Base-by-base conservation (phyloP, 2,888 invertebrate genomes). In the Euproctis similis region DNA sequence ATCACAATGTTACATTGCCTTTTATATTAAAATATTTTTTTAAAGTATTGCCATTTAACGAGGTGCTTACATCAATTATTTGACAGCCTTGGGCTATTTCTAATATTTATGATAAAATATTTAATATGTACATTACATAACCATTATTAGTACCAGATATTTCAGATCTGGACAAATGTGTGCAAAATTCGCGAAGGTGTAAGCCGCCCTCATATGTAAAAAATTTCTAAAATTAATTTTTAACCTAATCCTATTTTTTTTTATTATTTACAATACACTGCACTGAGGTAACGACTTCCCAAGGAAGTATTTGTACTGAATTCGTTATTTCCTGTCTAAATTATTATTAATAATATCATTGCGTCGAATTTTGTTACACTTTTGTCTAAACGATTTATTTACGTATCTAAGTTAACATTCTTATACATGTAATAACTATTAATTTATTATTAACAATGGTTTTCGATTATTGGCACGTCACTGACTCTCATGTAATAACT, bases 361-460 rank as follows among this genome's bases (percentile, higher is more conserved):
- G 47, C 56, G 57, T 59, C 42, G n/a, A n/a, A n/a, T 59, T 53
- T 53, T 60, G 57, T 61, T 59, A 50, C 43, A n/a, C 52, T 53
- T 53, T 40, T 53, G 40, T 53, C 48, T 45, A 53, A 42, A 41
- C 39, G 47, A n/a, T n/a, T n/a, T 53, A 48, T 48, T 65, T 64
- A 67, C 62, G 61, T 66, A 48, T 53, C 56, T 59, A 56, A 39
- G 38, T 46, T 61, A 59, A 49, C 59, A 57, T 23, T 45, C 74
- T 77, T 80, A 81, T 78, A 69, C 55, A 81, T 78, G 75, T 80
- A 81, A 67, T 66, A 81, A 80, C 80, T 77, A 63, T 65, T 63
- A 63, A 64, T 63, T 55, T 56, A 47, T 56, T 52, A 48, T 56
- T 62, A 76, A 80, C 72, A 76, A 74, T 64, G 61, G 62, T 66